Percentiles rank a stretch among this genome's conserved stretches.
Conservation (phyloP, 2,797 vertebrate genomes). For the Ctenochaetus hawaiiensis region DNA sequence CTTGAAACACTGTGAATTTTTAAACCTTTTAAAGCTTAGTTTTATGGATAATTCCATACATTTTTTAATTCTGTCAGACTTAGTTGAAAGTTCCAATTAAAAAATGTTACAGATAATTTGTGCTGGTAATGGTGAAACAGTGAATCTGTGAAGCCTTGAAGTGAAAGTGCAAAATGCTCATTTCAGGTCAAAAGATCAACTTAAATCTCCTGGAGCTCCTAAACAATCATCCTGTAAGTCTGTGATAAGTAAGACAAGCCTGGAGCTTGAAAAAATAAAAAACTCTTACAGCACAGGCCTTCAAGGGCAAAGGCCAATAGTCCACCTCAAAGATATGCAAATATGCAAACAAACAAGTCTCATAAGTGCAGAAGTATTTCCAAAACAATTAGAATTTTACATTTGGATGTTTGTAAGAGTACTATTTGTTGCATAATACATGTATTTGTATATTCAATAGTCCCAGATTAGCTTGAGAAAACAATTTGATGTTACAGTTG, state of each 20-base stretch:
- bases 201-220: not conserved
- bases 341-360: too few species aligned
- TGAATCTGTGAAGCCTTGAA: not conserved
- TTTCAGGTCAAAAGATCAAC: not conserved
- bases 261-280: not conserved
- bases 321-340: too few species aligned
- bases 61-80: not conserved
- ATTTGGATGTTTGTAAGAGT: too few species aligned
- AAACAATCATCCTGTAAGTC: not conserved
- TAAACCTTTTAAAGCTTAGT: not conserved
- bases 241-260: not conserved
- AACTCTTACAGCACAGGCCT: too few species aligned
- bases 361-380: too few species aligned
- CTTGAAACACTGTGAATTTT: too few species aligned
- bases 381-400: too few species aligned
- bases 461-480: too few species aligned
- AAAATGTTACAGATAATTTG: not conserved
- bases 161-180: not conserved
- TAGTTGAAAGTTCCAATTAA: not conserved
- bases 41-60: not conserved
- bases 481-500: too few species aligned
- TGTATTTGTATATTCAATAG: too few species aligned
- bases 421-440: too few species aligned
- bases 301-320: too few species aligned
- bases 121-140: not conserved